Conservation (phyloP, 2,888 invertebrate genomes). For the Balanococcus diminutus region DNA sequence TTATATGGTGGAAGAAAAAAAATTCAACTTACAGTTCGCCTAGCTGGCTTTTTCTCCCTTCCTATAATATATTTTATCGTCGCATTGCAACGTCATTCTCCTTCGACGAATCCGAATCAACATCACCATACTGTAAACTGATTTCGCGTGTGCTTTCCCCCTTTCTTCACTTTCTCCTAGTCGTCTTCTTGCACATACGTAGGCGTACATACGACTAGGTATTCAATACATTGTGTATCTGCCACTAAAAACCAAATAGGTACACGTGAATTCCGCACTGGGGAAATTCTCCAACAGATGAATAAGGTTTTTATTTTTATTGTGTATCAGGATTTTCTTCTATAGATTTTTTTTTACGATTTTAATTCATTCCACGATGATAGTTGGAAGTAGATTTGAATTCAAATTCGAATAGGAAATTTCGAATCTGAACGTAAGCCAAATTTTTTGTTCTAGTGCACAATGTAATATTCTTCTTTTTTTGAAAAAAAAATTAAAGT, state of each 20-base stretch:
- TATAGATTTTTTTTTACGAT: neutral
- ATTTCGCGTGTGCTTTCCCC: neutral
- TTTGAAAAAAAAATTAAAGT: too few relatives aligned
- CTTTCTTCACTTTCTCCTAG: neutral
- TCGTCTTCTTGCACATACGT: neutral
- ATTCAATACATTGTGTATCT: neutral
- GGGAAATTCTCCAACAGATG: neutral
- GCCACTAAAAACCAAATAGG: neutral
- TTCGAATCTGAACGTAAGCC: too few relatives aligned
- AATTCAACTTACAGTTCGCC: slow-evolving; percentile 4
- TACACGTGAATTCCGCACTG: neutral
- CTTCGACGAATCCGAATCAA: neutral
- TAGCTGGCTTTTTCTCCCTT: neutral
- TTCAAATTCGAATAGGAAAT: too few relatives aligned
- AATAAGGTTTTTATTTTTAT: neutral
- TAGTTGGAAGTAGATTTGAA: too few relatives aligned
- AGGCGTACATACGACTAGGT: neutral
- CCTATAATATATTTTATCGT: neutral
- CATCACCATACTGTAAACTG: neutral
- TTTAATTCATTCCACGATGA: too few relatives aligned
- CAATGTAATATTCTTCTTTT: too few relatives aligned
- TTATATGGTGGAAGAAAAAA: neutral
- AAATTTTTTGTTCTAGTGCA: too few relatives aligned
- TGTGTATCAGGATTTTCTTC: neutral
- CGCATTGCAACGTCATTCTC: neutral